These are phyloP conservation scores for Ochropacha duplaris DNA, from an alignment of 2,888 invertebrate genomes.

Conservation along the genomic window DNA sequence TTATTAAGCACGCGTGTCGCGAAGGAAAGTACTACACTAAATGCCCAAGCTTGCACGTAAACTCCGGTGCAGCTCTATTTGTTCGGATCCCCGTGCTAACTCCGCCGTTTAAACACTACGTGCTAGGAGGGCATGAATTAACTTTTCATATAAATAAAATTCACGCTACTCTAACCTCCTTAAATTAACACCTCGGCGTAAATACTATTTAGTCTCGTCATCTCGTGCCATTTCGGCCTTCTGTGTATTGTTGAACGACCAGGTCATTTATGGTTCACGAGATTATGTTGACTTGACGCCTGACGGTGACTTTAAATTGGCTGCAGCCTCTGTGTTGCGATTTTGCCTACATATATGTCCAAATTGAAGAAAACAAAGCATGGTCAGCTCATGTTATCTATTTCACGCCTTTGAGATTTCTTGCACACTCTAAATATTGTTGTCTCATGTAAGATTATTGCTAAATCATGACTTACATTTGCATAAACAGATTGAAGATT, in stretches of 20 bases:
- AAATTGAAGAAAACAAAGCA: constrained; percentile 34
- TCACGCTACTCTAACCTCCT: constrained; percentile 82
- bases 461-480: constrained; percentile 21
- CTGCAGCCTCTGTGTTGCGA: constrained; percentile 38
- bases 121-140: constrained; percentile 79
- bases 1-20: constrained; percentile 23
- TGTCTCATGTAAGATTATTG: constrained; percentile 1
- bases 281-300: constrained; percentile 38
- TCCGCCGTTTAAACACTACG: constrained; percentile 79
- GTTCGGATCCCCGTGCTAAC: constrained; percentile 78
- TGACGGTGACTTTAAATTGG: constrained; percentile 42
- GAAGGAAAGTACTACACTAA: constrained; percentile 12
- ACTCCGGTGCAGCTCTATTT: constrained; percentile 60
- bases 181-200: constrained; percentile 82
- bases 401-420: background rate
- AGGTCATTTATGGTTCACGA: constrained; percentile 49
- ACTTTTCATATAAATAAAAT: constrained; percentile 84
- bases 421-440: background rate
- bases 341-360: constrained; percentile 43
- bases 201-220: constrained; percentile 77
- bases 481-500: constrained; percentile 13
- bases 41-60: constrained; percentile 32
- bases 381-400: background rate
- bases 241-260: constrained; percentile 39
- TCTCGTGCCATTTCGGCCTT: constrained; percentile 61